A percentile compares a stretch with the other conserved stretches of the same genome.
phyloP scores from a whole-genome alignment of 92 coral and sea anemone species.

The Montipora capitata region DNA sequence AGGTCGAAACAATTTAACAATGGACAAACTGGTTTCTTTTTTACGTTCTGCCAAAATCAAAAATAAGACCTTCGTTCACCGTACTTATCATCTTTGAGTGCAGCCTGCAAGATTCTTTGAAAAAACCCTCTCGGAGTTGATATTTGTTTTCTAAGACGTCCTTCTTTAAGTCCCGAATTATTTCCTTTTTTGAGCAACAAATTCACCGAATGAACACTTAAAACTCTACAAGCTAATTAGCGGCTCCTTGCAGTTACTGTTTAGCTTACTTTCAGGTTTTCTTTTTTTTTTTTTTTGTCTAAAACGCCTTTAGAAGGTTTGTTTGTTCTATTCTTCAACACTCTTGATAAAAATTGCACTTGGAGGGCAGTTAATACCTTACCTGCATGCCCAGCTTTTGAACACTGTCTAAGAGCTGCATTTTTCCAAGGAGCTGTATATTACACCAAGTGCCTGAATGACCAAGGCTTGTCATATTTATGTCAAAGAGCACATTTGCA shows the following conservation, averaged over 20 bases:
- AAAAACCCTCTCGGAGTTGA: too few species aligned
- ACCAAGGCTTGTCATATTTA: background rate
- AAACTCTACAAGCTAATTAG: background rate
- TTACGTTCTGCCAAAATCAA: too few species aligned
- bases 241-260: background rate
- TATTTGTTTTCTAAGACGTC: too few species aligned
- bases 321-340: background rate
- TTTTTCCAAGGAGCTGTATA: constrained; percentile 9
- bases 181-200: too few species aligned
- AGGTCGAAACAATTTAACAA: too few species aligned
- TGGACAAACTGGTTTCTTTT: too few species aligned
- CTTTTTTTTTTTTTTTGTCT: background rate
- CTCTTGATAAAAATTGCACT: background rate
- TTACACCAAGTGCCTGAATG: background rate
- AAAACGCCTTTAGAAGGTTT: background rate
- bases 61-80: too few species aligned
- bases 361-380: background rate
- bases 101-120: too few species aligned
- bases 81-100: too few species aligned
- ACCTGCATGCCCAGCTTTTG: constrained; percentile 17
- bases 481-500: constrained; percentile 41
- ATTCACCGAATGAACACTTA: background rate
- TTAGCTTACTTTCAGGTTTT: background rate
- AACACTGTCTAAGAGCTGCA: constrained; percentile 29
- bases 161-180: background rate